Conservation (phyloP, 2,888 invertebrate species). For the Drosophila meridiana region DNA sequence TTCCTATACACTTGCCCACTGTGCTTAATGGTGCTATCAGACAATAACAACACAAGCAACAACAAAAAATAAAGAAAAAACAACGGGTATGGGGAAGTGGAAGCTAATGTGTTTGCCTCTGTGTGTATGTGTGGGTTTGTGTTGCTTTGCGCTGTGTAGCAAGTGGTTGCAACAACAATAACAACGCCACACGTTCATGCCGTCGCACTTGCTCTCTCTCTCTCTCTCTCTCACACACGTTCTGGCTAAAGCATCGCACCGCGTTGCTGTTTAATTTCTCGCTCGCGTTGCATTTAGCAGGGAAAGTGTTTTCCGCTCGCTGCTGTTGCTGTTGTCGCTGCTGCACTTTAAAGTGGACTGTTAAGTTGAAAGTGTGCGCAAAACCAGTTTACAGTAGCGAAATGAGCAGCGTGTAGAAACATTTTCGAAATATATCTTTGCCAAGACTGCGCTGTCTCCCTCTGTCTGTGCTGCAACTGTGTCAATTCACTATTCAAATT, state of each 20-base stretch:
- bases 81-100: conserved; percentile 37
- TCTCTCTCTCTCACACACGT: too few species aligned
- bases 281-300: conserved; percentile 52
- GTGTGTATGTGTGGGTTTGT: conserved; percentile 23
- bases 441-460: background rate
- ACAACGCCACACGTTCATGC: conserved; percentile 32
- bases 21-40: conserved; percentile 60
- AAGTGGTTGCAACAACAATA: conserved; percentile 69
- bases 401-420: conserved; percentile 9
- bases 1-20: conserved; percentile 35
- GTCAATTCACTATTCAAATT: conserved; percentile 22
- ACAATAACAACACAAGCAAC: conserved; percentile 49
- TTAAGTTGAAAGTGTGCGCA: conserved; percentile 22
- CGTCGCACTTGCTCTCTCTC: conserved; percentile 22
- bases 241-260: background rate
- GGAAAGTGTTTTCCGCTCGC: conserved; percentile 59
- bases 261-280: conserved; percentile 35
- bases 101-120: conserved; percentile 23
- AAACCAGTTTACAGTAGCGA: conserved; percentile 51
- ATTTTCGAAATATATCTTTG: conserved; percentile 16
- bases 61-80: conserved; percentile 49
- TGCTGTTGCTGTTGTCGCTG: conserved; percentile 21
- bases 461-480: background rate
- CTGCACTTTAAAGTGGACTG: conserved; percentile 29
- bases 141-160: conserved; percentile 42